These are phyloP conservation scores for Enhydra lutris DNA, from an alignment of 2,113 vertebrate species.

Conservation along the genomic window DNA sequence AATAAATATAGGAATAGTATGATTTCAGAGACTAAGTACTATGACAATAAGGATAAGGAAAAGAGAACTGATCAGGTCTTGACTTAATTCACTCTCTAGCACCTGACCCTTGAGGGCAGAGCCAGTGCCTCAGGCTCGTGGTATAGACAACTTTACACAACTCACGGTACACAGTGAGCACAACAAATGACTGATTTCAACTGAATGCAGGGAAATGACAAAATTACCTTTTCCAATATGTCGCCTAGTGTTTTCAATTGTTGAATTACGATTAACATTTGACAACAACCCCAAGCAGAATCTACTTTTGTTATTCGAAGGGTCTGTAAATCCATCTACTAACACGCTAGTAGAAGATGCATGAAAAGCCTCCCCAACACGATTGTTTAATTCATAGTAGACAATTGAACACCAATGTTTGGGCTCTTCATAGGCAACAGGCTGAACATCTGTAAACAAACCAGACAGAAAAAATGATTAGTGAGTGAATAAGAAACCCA, in stretches of 20 bases:
- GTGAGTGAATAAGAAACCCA: neutral
- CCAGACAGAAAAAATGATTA: constrained; percentile 27
- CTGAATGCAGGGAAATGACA: neutral
- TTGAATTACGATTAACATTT: constrained; percentile 97
- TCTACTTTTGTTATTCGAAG: constrained; percentile 97
- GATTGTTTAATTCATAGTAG: constrained; percentile 97
- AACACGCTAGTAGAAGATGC: constrained; percentile 97
- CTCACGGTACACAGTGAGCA: neutral
- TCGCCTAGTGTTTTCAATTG: constrained; percentile 95
- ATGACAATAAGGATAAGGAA: neutral
- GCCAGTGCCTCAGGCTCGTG: neutral
- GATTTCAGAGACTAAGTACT: neutral
- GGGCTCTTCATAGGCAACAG: constrained; percentile 96
- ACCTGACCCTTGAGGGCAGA: neutral
- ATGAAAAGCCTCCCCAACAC: constrained; percentile 96
- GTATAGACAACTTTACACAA: neutral
- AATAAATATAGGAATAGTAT: neutral
- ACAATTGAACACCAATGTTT: constrained; percentile 99
- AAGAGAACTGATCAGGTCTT: neutral
- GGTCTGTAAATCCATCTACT: constrained; percentile 97
- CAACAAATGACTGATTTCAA: neutral
- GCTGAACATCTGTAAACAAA: constrained; percentile 91
- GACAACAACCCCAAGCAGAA: constrained; percentile 97
- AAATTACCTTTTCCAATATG: constrained; percentile 96
- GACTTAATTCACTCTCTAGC: neutral